These are phyloP conservation scores for Alitta virens DNA, from an alignment of 2,888 invertebrate species.

Conservation along the genomic window DNA sequence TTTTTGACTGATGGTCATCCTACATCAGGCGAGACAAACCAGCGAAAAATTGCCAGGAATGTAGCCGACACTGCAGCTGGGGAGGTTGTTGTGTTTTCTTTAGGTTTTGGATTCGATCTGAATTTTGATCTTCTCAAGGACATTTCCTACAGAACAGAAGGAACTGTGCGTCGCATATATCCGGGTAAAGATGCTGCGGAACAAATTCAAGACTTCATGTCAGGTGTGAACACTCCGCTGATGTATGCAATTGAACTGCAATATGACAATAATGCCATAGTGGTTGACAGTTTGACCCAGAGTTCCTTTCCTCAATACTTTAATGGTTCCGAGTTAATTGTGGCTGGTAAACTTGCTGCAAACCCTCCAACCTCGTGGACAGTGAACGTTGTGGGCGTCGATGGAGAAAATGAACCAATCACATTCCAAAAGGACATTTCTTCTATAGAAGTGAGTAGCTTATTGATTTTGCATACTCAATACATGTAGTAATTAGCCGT, in stretches of 20 bases:
- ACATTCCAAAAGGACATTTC: neutral
- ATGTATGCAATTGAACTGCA: conserved; percentile 63
- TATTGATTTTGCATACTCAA: too few relatives aligned
- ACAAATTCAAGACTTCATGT: conserved; percentile 66
- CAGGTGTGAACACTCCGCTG: conserved; percentile 70
- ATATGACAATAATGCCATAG: conserved; percentile 7
- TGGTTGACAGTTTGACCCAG: conserved; percentile 52
- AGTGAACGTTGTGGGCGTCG: conserved; percentile 13
- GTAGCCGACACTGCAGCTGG: conserved; percentile 31
- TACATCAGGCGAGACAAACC: conserved; percentile 50
- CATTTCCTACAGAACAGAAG: conserved; percentile 66
- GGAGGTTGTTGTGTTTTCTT: conserved; percentile 62
- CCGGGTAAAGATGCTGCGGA: conserved; percentile 70
- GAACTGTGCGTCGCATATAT: conserved; percentile 72
- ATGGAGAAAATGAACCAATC: neutral
- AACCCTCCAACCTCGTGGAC: neutral
- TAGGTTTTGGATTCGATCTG: conserved; percentile 68
- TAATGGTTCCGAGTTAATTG: conserved; percentile 67
- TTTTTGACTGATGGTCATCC: conserved; percentile 59
- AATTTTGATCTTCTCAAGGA: conserved; percentile 68
- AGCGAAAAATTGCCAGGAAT: conserved; percentile 41
- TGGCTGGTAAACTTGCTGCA: conserved; percentile 61
- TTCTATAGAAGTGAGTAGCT: too few relatives aligned
- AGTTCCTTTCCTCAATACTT: conserved; percentile 61
- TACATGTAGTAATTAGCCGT: too few relatives aligned